Percentiles rank a stretch among this genome's conserved stretches.
phyloP scores from a whole-genome alignment of 2,113 vertebrate species.

The pig (Sus scrofa) region T2T-Sscrofa CM000819.6:105744001-105744500 shows the following conservation, averaged over 20 bases:
- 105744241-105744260: background rate
- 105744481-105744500: too few species aligned
- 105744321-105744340: too few species aligned
- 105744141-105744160: background rate
- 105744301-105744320: too few species aligned
- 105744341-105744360: too few species aligned
- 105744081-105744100: background rate
- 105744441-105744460: too few species aligned
- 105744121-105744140: background rate
- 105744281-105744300: too few species aligned
- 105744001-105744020: background rate
- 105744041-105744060: constrained; percentile 27
- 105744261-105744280: constrained; percentile 5
- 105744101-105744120: constrained; percentile 27
- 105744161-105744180: constrained; percentile 9
- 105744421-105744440: too few species aligned
- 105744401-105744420: too few species aligned
- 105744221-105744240: background rate
- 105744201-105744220: background rate
- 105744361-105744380: too few species aligned
- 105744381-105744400: too few species aligned
- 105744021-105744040: background rate
- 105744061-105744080: background rate
- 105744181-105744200: background rate
- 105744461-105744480: too few species aligned